Conservation (phyloP, 2,888 invertebrate species). For the Minunthozetes semirufus region DNA sequence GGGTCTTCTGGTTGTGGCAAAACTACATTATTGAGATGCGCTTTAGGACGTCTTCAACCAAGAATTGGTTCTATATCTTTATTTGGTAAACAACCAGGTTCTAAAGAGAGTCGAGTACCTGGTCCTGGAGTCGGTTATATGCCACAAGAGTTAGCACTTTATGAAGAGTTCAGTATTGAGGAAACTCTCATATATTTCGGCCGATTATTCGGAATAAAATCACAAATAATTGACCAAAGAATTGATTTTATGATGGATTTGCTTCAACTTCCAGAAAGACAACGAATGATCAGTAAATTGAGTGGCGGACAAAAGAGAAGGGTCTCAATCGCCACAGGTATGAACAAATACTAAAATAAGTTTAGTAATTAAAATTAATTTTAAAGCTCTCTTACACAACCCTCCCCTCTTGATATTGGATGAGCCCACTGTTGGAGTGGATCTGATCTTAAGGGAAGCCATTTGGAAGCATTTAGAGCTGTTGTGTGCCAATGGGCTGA, state of each 20-base stretch:
- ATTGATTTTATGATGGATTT: slow-evolving; percentile 49
- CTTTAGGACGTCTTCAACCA: slow-evolving; percentile 68
- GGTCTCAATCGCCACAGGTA: background rate
- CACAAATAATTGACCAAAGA: slow-evolving; percentile 36
- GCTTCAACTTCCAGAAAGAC: slow-evolving; percentile 47
- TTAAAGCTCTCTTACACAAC: slow-evolving; percentile 7
- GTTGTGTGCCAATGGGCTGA: background rate
- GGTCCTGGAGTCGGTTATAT: slow-evolving; percentile 91
- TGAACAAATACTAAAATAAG: no score
- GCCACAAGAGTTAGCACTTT: slow-evolving; percentile 59
- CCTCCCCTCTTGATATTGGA: slow-evolving; percentile 5
- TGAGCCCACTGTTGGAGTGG: slow-evolving; percentile 12
- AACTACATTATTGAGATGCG: slow-evolving; percentile 82
- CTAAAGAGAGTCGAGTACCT: slow-evolving; percentile 78
- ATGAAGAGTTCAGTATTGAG: slow-evolving; percentile 46
- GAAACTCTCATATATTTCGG: slow-evolving; percentile 50
- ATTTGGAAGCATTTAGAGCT: slow-evolving; percentile 12
- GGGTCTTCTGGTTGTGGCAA: slow-evolving; percentile 86
- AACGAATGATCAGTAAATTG: background rate
- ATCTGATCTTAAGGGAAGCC: background rate
- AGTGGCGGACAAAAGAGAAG: slow-evolving; percentile 8
- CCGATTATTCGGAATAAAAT: slow-evolving; percentile 47
- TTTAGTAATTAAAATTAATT: no score
- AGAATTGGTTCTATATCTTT: slow-evolving; percentile 83
- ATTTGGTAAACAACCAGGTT: slow-evolving; percentile 79